Evolutionary conservation across 92 coral and sea anemone species (phyloP).

Genomic region (Epizoanthus stellaris): DNA sequence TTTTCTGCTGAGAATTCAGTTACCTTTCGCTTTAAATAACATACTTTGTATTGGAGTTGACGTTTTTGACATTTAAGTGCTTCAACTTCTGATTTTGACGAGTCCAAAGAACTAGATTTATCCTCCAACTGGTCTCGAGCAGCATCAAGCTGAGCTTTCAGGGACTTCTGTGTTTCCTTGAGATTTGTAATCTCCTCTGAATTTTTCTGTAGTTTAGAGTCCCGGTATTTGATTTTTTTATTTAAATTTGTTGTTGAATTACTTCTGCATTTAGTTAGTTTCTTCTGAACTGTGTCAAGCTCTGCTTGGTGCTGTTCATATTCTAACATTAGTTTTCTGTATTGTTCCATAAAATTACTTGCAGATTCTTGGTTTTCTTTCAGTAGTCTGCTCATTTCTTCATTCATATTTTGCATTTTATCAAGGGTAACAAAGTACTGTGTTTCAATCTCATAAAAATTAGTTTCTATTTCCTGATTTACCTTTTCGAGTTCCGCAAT

Average conservation of each 20-base stretch:
- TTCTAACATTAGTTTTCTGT: background rate
- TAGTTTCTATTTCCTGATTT: background rate
- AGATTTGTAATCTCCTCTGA: background rate
- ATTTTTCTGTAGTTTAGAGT: background rate
- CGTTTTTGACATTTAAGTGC: background rate
- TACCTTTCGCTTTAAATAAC: too few species aligned
- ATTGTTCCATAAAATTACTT: background rate
- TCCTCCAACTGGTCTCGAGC: background rate
- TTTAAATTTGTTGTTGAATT: background rate
- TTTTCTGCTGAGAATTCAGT: too few species aligned
- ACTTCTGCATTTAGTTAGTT: background rate
- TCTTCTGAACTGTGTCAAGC: background rate
- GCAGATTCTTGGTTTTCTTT: conserved; percentile 26
- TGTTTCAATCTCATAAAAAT: conserved; percentile 16
- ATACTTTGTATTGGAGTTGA: too few species aligned
- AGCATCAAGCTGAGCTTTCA: background rate
- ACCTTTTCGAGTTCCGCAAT: conserved; percentile 7
- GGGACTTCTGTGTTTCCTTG: background rate
- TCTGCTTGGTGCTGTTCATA: conserved; percentile 8
- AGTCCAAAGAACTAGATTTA: background rate
- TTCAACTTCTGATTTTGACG: background rate
- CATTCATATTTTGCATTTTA: conserved; percentile 30
- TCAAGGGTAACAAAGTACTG: background rate
- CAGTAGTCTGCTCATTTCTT: conserved; percentile 4
- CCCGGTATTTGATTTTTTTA: background rate